Conservation (phyloP, 2,888 invertebrate genomes). For the Pimpla rufipes region DNA sequence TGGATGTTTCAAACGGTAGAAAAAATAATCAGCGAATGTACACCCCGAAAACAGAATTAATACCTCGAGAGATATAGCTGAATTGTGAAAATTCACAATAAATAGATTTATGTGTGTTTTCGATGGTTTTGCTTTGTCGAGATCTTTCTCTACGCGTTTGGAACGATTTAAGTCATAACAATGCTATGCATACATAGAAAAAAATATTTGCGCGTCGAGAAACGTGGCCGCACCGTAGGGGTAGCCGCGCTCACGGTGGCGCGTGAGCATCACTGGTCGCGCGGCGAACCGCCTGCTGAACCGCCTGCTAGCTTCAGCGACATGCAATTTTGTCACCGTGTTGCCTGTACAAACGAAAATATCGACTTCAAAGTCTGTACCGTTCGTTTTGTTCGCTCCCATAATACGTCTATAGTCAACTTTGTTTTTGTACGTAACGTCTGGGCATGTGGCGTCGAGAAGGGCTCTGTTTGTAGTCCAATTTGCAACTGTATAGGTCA, state of each 20-base stretch:
- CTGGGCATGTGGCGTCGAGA: slow-evolving; percentile 8
- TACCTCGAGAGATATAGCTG: background rate
- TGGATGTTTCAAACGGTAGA: background rate
- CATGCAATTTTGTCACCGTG: background rate
- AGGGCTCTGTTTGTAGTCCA: slow-evolving; percentile 11
- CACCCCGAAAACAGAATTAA: slow-evolving; percentile 1
- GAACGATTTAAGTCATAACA: background rate
- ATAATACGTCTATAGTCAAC: background rate
- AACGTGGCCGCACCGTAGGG: background rate
- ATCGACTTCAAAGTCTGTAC: slow-evolving; percentile 31
- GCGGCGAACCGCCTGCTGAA: slow-evolving; percentile 2
- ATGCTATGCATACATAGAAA: too few species aligned
- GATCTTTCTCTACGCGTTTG: background rate
- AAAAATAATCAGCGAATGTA: slow-evolving; percentile 10
- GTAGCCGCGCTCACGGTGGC: background rate
- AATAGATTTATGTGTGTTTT: background rate
- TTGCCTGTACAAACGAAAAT: slow-evolving; percentile 19
- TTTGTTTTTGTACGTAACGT: background rate
- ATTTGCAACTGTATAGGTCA: background rate
- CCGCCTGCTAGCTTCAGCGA: slow-evolving; percentile 6
- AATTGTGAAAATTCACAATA: background rate
- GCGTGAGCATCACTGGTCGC: slow-evolving; percentile 2
- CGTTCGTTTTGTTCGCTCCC: slow-evolving; percentile 16
- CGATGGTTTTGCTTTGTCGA: too few species aligned
- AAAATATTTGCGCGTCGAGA: background rate